Base-by-base conservation (phyloP, 2,113 vertebrate species). In the Gasterosteus nipponicus region DNA sequence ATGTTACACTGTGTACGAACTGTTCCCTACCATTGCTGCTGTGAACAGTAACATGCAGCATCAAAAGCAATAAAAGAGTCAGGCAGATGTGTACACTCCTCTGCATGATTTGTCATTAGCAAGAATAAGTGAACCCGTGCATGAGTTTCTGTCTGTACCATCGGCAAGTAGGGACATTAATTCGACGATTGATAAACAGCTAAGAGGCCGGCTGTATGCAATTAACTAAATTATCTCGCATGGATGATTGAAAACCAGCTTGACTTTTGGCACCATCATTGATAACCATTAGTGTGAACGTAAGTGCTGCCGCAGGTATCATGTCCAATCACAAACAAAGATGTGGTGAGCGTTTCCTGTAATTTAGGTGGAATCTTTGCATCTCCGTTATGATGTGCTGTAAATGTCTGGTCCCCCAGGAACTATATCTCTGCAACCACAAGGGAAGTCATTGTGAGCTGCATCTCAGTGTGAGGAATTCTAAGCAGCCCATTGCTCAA, bases 101-200 rank as follows among this genome's bases (percentile, higher is more conserved):
- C 19, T 10, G 53, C 47, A 62, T 11, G 26, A 4, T 38, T 38
- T 31, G 3, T 29, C 14, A 70, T 64, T 15, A 38, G 26, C 29
- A 5, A 29, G n/a, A 70, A 54, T 41, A 11, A 67, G n/a, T 41
- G n/a, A 46, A 62, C 56, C 68, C 77, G 73, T 47, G 56, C 22
- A 19, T 31, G 26, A 22, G 3, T 35, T 33, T 58, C 38, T 44
- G 35, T 31, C 4, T 1, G n/a, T 41, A 3, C 41, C 65, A 16
- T 1, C 53, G 9, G 19, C 12, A 46, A 61, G 12, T 14, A 22
- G 4, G 10, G 33, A 14, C 10, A 14, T 29, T 54, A 29, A 31
- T 44, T 41, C 7, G 47, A 10, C 33, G 46, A 39, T 4, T n/a
- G 44, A 39, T 31, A 38, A 19, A 16, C 26, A 31, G 33, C 3